Evolutionary conservation across 2,113 vertebrate genomes (phyloP).

Genomic region (Lanius collurio): DNA sequence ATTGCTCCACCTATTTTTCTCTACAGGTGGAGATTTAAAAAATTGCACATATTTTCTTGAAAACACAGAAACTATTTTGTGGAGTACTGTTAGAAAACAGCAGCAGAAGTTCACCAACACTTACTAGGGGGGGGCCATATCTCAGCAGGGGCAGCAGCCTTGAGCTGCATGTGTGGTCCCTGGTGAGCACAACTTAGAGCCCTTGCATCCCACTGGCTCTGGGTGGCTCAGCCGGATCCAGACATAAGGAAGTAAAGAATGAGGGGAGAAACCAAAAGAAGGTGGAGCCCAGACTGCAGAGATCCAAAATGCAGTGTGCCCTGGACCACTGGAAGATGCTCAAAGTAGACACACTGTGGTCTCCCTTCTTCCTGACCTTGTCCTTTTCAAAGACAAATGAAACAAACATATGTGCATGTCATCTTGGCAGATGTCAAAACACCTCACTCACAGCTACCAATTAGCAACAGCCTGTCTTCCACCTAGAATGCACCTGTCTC

Average conservation of each 20-base stretch:
- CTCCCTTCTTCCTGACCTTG: not conserved
- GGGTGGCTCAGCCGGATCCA: not conserved
- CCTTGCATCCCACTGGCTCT: not conserved
- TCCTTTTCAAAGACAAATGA: not conserved
- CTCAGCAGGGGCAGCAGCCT: not conserved
- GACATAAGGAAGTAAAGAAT: not conserved
- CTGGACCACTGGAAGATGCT: not conserved
- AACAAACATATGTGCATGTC: not conserved
- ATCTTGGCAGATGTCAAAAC: not conserved
- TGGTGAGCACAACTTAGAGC: not conserved
- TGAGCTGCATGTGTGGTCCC: not conserved
- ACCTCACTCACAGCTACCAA: not conserved
- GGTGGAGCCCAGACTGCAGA: not conserved
- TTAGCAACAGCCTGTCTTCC: not conserved
- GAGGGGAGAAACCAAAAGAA: not conserved
- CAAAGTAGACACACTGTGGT: accelerated
- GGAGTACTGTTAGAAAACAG: not conserved
- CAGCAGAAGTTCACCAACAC: not conserved
- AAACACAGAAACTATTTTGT: not conserved
- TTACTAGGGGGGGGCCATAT: accelerated
- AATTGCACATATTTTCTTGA: not conserved
- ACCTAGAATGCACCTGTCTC: not conserved
- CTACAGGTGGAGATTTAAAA: not conserved
- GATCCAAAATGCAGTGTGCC: not conserved
- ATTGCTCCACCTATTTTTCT: not conserved